Evolutionary conservation across 2,113 vertebrate species (phyloP).

Genomic region (Toxotes jaculatrix): DNA sequence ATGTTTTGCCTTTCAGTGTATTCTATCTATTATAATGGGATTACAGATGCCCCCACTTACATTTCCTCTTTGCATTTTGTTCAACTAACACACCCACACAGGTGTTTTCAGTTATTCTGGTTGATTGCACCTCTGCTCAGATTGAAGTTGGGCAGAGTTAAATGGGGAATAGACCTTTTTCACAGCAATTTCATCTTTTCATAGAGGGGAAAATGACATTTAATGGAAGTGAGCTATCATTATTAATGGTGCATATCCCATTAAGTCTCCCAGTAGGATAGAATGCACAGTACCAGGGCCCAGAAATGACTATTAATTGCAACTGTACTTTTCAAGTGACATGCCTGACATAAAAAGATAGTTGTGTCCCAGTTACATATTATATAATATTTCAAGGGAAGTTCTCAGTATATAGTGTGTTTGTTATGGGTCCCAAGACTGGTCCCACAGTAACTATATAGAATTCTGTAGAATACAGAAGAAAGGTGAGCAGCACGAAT

Average conservation of each 20-base stretch:
- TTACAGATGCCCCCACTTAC: neutral
- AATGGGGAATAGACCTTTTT: neutral
- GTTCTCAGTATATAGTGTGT: neutral
- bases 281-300: neutral
- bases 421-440: too few species aligned
- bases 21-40: neutral
- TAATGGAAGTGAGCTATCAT: neutral
- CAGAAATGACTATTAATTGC: neutral
- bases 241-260: neutral
- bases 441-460: too few species aligned
- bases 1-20: neutral
- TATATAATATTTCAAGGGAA: neutral
- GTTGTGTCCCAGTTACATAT: neutral
- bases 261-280: neutral
- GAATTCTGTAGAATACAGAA: too few species aligned
- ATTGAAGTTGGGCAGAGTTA: neutral
- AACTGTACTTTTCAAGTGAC: neutral
- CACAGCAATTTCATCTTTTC: neutral
- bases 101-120: slow-evolving; percentile 24
- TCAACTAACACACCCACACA: neutral
- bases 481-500: too few species aligned
- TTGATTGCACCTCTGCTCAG: neutral
- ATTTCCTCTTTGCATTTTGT: neutral
- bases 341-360: neutral
- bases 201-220: neutral